Evolutionary conservation across 2,888 invertebrate species (phyloP), one percentile per base, ranked within the genome.

Genomic region (Stictocephala bisonia): DNA sequence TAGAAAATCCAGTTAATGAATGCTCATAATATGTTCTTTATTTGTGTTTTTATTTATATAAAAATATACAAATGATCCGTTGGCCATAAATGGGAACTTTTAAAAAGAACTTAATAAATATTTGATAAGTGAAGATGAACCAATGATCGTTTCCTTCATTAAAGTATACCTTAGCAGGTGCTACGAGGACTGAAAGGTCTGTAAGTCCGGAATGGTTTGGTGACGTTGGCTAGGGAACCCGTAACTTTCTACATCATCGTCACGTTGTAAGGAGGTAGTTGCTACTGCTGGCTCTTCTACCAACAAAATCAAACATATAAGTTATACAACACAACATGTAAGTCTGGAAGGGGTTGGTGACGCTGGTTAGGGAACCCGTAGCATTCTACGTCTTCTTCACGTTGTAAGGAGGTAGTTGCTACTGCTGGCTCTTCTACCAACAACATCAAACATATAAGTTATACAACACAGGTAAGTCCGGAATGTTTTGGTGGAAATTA

Each of bases 121-220:
- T 35, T 11, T 35, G 7, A 11, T 11, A 35, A 35, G 6, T 35
- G 35, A n/a, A n/a, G n/a, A n/a, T n/a, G n/a, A n/a, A n/a, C n/a
- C n/a, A n/a, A n/a, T n/a, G n/a, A n/a, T n/a, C n/a, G n/a, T n/a
- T n/a, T 35, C 35, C 7, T 35, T 35, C 11, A 11, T 35, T 9
- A 35, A 35, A 11, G 7, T 9, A 35, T 9, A 6, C 35, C 35
- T 35, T 35, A 11, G 6, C 6, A 35, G 11, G 11, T 35, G 60
- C 60, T 60, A 60, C 22, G 60, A 40, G 40, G 18, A 20, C 40
- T 64, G 64, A 27, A 64, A 64, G 2, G 64, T 26, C 64, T 64
- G 64, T 9, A 64, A 26, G 64, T 64, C 64, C 6, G 64, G 64
- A 11, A 64, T 24, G 1, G 64, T 44, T 7, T 41, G 64, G 20